Evolutionary conservation across 1,140 invertebrate species (phyloP).

Genomic region (Bradysia coprophila): DNA sequence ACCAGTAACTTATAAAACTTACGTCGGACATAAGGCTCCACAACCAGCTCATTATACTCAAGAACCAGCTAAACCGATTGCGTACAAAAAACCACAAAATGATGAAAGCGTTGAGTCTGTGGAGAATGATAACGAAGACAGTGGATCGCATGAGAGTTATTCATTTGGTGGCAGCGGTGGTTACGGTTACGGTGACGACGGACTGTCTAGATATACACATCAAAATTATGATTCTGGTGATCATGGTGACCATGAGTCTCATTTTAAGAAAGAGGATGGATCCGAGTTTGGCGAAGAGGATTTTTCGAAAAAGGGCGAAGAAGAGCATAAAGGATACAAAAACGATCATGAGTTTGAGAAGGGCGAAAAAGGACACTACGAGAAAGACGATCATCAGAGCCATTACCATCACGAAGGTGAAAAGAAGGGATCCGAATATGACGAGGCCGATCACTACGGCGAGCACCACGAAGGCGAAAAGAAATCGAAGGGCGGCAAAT

Average conservation of each 20-base stretch:
- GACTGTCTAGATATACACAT: background rate
- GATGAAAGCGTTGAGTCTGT: background rate
- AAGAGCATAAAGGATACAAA: background rate
- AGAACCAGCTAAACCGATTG: background rate
- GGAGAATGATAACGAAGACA: background rate
- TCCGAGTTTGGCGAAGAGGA: background rate
- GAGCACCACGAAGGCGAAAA: background rate
- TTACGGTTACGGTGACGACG: background rate
- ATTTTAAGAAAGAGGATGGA: background rate
- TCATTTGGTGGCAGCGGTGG: background rate
- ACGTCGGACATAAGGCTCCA: background rate
- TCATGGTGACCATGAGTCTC: background rate
- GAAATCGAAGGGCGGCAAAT: background rate
- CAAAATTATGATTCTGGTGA: background rate
- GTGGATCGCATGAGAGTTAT: background rate
- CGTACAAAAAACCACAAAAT: background rate
- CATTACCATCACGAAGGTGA: background rate
- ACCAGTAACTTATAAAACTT: background rate
- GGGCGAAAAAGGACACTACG: constrained; percentile 1
- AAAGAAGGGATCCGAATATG: constrained; percentile 1
- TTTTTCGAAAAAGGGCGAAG: background rate
- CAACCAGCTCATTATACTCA: background rate
- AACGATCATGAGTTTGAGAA: background rate
- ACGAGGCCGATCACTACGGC: background rate
- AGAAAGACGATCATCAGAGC: constrained; percentile 1